Evolutionary conservation across 2,797 vertebrate species (phyloP).

Genomic region (Sebastolobus alascanus): DNA sequence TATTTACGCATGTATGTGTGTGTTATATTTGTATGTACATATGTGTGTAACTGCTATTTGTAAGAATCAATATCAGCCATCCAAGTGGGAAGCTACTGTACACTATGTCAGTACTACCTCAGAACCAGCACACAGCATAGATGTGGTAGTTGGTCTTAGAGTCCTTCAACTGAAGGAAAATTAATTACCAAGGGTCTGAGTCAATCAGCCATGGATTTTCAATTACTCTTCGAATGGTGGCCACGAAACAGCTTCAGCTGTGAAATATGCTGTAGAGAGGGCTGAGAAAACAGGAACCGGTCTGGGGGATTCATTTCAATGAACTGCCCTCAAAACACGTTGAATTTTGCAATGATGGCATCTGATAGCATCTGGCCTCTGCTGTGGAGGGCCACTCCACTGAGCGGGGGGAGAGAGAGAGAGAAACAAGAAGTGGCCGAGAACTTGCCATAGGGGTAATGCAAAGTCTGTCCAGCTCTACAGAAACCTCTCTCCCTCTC

Average conservation of each 20-base stretch:
- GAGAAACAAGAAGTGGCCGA: slow-evolving; percentile 31
- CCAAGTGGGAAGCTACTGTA: slow-evolving; percentile 4
- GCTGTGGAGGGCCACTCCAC: slow-evolving; percentile 30
- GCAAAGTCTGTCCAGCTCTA: slow-evolving; percentile 53
- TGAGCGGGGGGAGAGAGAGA: slow-evolving; percentile 9
- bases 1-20: background rate
- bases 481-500: slow-evolving; percentile 52
- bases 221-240: slow-evolving; percentile 73
- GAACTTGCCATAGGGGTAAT: slow-evolving; percentile 52
- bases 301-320: slow-evolving; percentile 64
- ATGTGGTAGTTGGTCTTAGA: slow-evolving; percentile 54
- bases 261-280: slow-evolving; percentile 62
- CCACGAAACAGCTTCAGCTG: slow-evolving; percentile 64
- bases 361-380: slow-evolving; percentile 58
- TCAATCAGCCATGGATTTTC: slow-evolving; percentile 83
- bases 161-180: slow-evolving; percentile 68
- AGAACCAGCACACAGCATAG: slow-evolving; percentile 28
- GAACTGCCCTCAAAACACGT: slow-evolving; percentile 54
- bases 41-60: background rate
- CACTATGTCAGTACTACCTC: slow-evolving; percentile 4
- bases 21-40: background rate
- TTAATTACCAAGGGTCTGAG: slow-evolving; percentile 76
- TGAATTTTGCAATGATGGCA: slow-evolving; percentile 55
- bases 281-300: slow-evolving; percentile 52
- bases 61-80: slow-evolving; percentile 16